Base-by-base conservation (phyloP, 2,888 invertebrate species). In the Mesorhabditis belari region DNA sequence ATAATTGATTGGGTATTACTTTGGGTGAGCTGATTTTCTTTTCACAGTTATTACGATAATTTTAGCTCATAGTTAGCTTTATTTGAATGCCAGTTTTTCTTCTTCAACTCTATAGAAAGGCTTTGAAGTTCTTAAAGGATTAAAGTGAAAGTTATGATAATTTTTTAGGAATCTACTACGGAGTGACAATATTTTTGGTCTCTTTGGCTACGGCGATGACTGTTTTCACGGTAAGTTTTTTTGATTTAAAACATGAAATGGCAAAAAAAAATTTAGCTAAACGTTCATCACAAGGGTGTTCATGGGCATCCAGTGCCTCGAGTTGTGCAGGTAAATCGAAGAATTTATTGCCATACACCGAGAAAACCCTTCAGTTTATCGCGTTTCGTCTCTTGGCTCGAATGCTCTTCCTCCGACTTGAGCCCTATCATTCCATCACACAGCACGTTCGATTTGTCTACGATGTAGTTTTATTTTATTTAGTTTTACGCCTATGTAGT, bases 21-120 rank as follows among this genome's bases (percentile, higher is more conserved):
- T 17, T 35, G 44, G 88, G 80, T 89, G 89, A 79, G 88, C 88
- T 75, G 89, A 89, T 19, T 88, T 88, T 12, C 89, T 60, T 60
- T 50, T 55, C n/a, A n/a, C n/a, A n/a, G n/a, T n/a, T n/a, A n/a
- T n/a, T n/a, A n/a, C n/a, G n/a, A n/a, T n/a, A n/a, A n/a, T n/a
- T n/a, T n/a, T n/a, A n/a, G n/a, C n/a, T n/a, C n/a, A n/a, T n/a
- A n/a, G n/a, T n/a, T n/a, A n/a, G n/a, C n/a, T n/a, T n/a, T n/a
- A n/a, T n/a, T n/a, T n/a, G n/a, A n/a, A n/a, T 44, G 12, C 44
- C 12, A 44, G 44, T n/a, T 44, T 44, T 44, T 44, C n/a, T 44
- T 12, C 12, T 44, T 9, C 9, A 44, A 9, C 9, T 12, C n/a
- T 12, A n/a, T 44, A 44, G 12, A 12, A 44, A 44, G n/a, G 44